Conservation (phyloP, 1,140 invertebrate genomes). For the Penaeus vannamei region DNA sequence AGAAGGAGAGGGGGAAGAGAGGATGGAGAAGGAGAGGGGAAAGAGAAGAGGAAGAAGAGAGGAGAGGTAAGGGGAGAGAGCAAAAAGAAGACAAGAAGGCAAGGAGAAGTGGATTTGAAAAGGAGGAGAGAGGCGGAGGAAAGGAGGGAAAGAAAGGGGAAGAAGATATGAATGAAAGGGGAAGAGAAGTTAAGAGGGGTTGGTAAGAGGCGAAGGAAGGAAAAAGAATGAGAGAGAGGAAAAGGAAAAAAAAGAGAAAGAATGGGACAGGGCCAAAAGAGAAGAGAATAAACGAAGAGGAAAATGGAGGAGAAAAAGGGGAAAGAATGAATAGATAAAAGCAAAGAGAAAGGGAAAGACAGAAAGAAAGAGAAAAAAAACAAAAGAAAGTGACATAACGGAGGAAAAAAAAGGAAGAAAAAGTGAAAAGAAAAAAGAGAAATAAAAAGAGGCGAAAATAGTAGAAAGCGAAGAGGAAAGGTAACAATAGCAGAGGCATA, state of each 20-base stretch:
- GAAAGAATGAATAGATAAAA: neutral
- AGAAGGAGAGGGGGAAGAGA: too few species aligned
- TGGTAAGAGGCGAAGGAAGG: too few species aligned
- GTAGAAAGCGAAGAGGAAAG: neutral
- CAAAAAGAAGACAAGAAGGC: neutral
- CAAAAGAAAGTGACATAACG: neutral
- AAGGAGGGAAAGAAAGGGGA: constrained; percentile 3
- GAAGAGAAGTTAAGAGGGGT: neutral
- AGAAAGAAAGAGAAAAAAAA: neutral
- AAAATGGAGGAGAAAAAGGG: neutral
- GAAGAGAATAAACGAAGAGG: neutral
- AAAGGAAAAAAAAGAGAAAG: neutral
- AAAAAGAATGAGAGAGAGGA: neutral
- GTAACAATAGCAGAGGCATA: too few species aligned
- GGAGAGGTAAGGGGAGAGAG: neutral
- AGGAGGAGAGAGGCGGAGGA: neutral
- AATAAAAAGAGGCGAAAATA: too few species aligned
- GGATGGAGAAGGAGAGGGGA: too few species aligned
- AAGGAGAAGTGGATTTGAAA: neutral
- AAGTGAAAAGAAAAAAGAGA: neutral
- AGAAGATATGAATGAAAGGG: neutral
- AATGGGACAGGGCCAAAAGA: neutral
- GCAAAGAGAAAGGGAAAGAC: too few species aligned
- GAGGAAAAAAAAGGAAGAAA: neutral
- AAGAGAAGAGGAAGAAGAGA: neutral